Evolutionary conservation across 2,113 vertebrate species (phyloP).

Genomic region (Takifugu bimaculatus): DNA sequence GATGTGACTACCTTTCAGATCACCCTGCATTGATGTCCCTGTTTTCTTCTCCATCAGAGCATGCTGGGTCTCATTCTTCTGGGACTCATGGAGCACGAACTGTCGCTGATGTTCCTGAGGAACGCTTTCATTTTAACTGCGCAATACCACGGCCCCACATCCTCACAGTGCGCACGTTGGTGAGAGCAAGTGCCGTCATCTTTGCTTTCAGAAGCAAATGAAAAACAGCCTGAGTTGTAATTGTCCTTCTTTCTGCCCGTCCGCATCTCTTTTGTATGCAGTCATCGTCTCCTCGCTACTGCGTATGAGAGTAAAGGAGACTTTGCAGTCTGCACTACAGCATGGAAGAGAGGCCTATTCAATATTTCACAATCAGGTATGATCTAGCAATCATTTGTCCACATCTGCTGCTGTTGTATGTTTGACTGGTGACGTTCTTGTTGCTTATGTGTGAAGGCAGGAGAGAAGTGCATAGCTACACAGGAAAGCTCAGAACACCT

Average conservation of each 20-base stretch:
- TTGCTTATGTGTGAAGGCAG: constrained; percentile 72
- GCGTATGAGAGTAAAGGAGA: constrained; percentile 91
- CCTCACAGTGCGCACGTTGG: constrained; percentile 88
- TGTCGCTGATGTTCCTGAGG: constrained; percentile 88
- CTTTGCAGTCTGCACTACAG: constrained; percentile 87
- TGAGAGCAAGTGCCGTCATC: constrained; percentile 43
- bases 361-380: constrained; percentile 89
- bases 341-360: constrained; percentile 89
- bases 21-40: neutral
- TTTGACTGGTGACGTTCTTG: neutral
- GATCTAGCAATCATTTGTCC: neutral
- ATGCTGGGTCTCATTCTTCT: constrained; percentile 91
- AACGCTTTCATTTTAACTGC: constrained; percentile 82
- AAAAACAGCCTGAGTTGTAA: neutral
- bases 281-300: constrained; percentile 87
- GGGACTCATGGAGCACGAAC: constrained; percentile 87
- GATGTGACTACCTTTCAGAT: neutral
- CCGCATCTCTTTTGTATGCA: constrained; percentile 44
- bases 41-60: constrained; percentile 71
- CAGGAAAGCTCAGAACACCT: constrained; percentile 91
- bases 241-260: neutral
- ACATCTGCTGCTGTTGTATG: neutral
- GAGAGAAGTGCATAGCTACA: constrained; percentile 85
- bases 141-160: constrained; percentile 85
- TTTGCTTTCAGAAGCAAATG: neutral